Evolutionary conservation across 2,113 vertebrate species (phyloP), one percentile per base, ranked within the genome.

Genomic region (Vireo altiloquus): DNA sequence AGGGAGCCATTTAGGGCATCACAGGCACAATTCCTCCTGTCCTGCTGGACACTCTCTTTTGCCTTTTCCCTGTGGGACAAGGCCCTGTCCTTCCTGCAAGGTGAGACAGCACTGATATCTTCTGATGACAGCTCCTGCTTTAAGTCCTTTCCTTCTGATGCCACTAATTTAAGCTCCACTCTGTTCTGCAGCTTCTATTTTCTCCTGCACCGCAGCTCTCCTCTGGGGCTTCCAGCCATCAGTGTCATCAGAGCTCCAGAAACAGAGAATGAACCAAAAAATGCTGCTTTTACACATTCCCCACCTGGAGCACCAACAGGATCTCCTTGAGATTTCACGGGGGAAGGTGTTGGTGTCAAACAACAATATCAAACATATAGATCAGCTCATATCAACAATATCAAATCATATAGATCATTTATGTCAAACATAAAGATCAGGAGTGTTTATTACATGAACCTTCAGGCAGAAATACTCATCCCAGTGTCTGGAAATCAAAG

Each of bases 161-260:
- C 33, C 7, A 6, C 84, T 91, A 89, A 94, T 91, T 95, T 91
- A 72, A 89, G 77, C 70, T 37, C 52, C 53, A 9, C 46, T 54
- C 52, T 89, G 49, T 69, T 72, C 71, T 72, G 53, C 42, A 71
- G 39, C 22, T 91, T 95, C 94, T 95, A 89, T 91, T 94, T 94
- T 94, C 71, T 92, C 46, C 57, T 80, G 42, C 33, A 42, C 57
- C 39, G 9, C 49, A 87, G 37, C 31, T 79, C 39, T 90, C 94
- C 87, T 79, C 66, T 88, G 87, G 75, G 89, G 70, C 30, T 90
- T 66, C 49, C 61, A 68, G 47, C 19, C 37, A n/a, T 23, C 28
- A 6, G 28, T 70, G 88, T 57, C 91, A 81, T 87, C 81, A 79
- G 70, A 71, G 40, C 80, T 87, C 84, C 87, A 90, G 61, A 91